These are phyloP conservation scores for Meiosimyza decipiens DNA, from an alignment of 2,888 invertebrate genomes.

Conservation along the genomic window DNA sequence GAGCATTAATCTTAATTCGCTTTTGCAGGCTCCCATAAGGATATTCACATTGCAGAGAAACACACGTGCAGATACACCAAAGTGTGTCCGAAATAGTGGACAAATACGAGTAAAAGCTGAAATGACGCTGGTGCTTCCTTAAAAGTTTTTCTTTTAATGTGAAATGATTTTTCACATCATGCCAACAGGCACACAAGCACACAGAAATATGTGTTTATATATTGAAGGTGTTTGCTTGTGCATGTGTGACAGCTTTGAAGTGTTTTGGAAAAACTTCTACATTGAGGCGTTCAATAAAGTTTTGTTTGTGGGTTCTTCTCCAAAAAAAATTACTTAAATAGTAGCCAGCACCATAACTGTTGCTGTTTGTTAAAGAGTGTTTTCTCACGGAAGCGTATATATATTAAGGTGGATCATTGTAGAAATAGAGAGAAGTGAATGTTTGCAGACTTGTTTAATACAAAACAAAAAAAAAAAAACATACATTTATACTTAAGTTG, in stretches of 20 bases:
- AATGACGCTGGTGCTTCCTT: constrained; percentile 28
- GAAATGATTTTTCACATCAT: constrained; percentile 34
- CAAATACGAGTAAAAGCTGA: constrained; percentile 19
- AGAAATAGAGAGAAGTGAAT: no score
- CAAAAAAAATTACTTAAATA: no score
- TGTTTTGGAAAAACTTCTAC: constrained; percentile 18
- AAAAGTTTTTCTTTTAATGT: constrained; percentile 34
- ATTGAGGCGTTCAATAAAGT: neutral
- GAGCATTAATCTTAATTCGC: constrained; percentile 49
- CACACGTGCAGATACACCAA: neutral
- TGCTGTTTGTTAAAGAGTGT: no score
- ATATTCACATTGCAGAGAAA: constrained; percentile 22
- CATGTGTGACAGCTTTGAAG: neutral
- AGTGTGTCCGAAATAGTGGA: constrained; percentile 25
- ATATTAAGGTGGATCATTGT: no score
- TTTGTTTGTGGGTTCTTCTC: constrained; percentile 7
- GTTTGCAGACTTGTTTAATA: no score
- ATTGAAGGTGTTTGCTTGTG: constrained; percentile 6
- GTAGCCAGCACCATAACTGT: no score
- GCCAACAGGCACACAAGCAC: constrained; percentile 6
- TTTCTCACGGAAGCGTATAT: no score
- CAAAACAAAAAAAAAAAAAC: no score
- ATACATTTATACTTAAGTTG: no score
- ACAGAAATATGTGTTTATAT: no score
- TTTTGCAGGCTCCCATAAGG: constrained; percentile 42